A percentile compares a stretch with the other conserved stretches of the same genome.
phyloP scores from a whole-genome alignment of 2,113 vertebrate genomes.

The Clarias macrocephalus region DNA sequence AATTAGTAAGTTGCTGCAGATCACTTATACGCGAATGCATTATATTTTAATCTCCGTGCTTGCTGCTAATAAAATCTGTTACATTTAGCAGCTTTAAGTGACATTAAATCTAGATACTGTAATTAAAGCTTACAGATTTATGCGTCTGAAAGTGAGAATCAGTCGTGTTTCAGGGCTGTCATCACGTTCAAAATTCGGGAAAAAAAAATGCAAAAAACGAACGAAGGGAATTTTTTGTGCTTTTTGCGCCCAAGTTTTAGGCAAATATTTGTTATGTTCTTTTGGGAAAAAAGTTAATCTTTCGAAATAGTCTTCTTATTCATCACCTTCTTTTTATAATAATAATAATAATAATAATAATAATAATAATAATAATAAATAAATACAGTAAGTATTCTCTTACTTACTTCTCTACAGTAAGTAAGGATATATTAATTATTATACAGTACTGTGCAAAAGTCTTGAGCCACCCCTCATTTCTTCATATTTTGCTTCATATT shows the following conservation, averaged over 20 bases:
- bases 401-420: no score
- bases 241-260: not conserved
- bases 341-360: no score
- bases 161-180: not conserved
- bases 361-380: no score
- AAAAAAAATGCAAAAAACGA: no score
- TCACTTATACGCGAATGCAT: not conserved
- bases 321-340: no score
- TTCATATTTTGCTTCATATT: no score
- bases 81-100: not conserved
- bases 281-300: not conserved
- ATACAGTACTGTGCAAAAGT: no score
- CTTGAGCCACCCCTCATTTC: no score
- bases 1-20: not conserved
- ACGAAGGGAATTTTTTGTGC: not conserved
- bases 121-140: not conserved
- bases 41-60: not conserved
- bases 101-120: no score
- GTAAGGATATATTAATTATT: no score
- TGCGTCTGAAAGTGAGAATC: not conserved
- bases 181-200: not conserved
- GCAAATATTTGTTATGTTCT: not conserved
- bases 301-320: not conserved
- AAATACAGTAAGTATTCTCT: no score
- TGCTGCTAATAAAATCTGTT: not conserved